Conservation (phyloP, 2,113 vertebrate species). For the Myiozetetes cayanensis region DNA sequence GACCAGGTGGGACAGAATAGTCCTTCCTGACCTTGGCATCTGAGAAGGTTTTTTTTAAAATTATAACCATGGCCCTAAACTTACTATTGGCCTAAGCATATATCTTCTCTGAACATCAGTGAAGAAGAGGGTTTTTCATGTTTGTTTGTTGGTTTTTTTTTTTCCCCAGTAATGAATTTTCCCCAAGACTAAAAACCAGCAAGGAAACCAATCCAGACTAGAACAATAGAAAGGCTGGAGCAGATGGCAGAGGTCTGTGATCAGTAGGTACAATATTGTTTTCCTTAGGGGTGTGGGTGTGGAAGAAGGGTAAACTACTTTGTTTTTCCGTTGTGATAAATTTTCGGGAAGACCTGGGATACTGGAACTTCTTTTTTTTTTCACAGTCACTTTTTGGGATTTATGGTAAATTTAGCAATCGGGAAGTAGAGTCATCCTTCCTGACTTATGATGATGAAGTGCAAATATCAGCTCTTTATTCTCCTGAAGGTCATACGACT, state of each 20-base stretch:
- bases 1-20: neutral
- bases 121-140: neutral
- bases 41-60: neutral
- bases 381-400: slow-evolving; percentile 1
- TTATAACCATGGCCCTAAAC: neutral
- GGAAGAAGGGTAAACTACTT: neutral
- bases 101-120: neutral
- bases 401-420: slow-evolving; percentile 16
- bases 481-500: slow-evolving; percentile 4
- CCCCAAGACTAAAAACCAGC: neutral
- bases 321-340: slow-evolving; percentile 30
- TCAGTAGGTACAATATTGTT: slow-evolving; percentile 23
- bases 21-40: neutral
- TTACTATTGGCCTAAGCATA: neutral
- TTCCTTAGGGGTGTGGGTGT: neutral
- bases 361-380: slow-evolving; percentile 16
- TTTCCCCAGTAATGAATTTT: neutral
- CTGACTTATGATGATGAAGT: slow-evolving; percentile 45
- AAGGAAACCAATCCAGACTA: neutral
- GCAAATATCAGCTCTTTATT: slow-evolving; percentile 52
- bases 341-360: slow-evolving; percentile 25
- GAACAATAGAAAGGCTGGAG: neutral
- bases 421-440: slow-evolving; percentile 48
- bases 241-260: neutral
- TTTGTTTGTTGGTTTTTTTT: neutral